Base-by-base conservation (phyloP, 1,140 invertebrate genomes). In the Drosophila asahinai region DNA sequence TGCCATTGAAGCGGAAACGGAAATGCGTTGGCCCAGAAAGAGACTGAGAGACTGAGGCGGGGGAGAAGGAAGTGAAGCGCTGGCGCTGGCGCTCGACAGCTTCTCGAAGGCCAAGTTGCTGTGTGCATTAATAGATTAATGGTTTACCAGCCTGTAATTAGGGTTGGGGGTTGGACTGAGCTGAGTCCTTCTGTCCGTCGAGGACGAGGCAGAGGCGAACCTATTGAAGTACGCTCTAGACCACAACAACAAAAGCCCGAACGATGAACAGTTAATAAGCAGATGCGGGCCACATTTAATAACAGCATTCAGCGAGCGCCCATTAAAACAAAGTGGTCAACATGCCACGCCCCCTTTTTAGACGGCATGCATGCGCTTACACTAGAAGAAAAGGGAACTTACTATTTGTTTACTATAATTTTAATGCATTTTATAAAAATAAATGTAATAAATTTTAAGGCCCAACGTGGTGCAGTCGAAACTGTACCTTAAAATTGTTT, bases 91-190 rank as follows among this genome's bases (percentile, higher is more conserved):
- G 51, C 51, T 54, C 73, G 45, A 61, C 58, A 54, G 73, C 76
- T 71, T 51, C 52, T 58, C 59, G 59, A 64, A 58, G 66, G 78
- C 78, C 72, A 52, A 65, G 65, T 66, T 70, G 45, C 59, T 63
- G 63, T 86, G 81, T 86, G 81, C 86, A 82, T 86, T 89, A 89
- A 86, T 91, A 91, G 86, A 91, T 89, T 89, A 89, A 89, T 89
- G 61, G 42, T 63, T 45, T 49, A 57, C 58, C 67, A 61, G 49
- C 43, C 55, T 78, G 64, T 78, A 78, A 78, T 78, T 78, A 78
- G 64, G 61, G 47, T n/a, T 45, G 61, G 43, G 64, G 70, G 25
- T 54, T 30, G 33, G 33, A 9, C 9, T 36, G 33, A 14, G 22
- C 36, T n/a, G n/a, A n/a, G n/a, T 8, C 19, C 1, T 14, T 40